phyloP scores from a whole-genome alignment of 2,888 invertebrate species.

The Leptopilina myrica region DNA sequence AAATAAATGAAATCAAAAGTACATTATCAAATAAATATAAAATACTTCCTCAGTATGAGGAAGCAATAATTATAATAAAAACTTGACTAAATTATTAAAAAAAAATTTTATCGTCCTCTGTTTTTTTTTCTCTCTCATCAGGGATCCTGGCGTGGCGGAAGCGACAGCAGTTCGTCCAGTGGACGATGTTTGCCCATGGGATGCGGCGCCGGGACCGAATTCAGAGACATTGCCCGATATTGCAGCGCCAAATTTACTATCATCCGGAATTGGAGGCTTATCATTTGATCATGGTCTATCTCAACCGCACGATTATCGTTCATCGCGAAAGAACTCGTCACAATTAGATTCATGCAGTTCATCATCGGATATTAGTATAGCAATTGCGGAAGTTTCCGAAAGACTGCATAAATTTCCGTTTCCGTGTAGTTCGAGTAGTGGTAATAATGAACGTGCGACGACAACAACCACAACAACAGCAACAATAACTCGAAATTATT shows the following conservation, averaged over 20 bases:
- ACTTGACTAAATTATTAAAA: too few species aligned
- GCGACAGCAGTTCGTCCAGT: constrained; percentile 71
- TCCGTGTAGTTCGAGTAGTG: constrained; percentile 75
- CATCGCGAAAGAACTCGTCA: constrained; percentile 83
- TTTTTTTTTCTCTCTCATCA: constrained; percentile 48
- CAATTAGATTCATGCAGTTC: constrained; percentile 85
- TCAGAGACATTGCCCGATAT: constrained; percentile 56
- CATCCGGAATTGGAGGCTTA: constrained; percentile 57
- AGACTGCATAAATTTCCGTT: constrained; percentile 80
- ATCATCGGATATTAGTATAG: constrained; percentile 85
- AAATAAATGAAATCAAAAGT: constrained; percentile 62
- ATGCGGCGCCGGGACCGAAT: constrained; percentile 70
- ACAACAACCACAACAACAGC: constrained; percentile 52
- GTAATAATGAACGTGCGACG: constrained; percentile 78
- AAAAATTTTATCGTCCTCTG: too few species aligned
- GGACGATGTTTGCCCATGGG: constrained; percentile 82
- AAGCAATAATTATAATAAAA: too few species aligned
- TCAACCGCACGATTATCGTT: constrained; percentile 57
- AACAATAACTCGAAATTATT: constrained; percentile 64
- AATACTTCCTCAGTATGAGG: too few species aligned
- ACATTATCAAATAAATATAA: too few species aligned
- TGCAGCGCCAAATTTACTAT: constrained; percentile 53
- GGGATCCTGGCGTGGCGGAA: constrained; percentile 73
- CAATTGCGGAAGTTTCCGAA: constrained; percentile 79
- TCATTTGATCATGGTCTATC: constrained; percentile 62